Base-by-base conservation (phyloP, 2,797 vertebrate genomes). In the Bucorvus abyssinicus region DNA sequence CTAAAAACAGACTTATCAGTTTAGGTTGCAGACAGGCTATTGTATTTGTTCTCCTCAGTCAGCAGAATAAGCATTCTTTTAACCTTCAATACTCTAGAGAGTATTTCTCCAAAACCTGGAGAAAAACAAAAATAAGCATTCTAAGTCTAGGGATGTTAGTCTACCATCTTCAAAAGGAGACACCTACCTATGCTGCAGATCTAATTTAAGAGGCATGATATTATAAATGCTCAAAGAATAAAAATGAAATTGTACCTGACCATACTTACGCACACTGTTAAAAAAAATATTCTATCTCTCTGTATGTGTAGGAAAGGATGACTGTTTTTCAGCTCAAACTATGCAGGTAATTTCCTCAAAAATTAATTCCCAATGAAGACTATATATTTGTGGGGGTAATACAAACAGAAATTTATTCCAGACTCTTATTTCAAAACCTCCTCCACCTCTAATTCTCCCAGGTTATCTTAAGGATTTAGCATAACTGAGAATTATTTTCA, bases 401-500 rank as follows among this genome's bases (percentile, higher is more conserved):
- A 89, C 29, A 91, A 93, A 40, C 0, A 0, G 24, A 74, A 95
- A 67, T 20, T 47, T 42, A 86, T 81, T 86, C 32, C 64, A 83
- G 40, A 84, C 7, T 36, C 52, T 75, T 69, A 64, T 75, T 88
- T 34, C 55, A 86, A 16, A 57, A 73, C 7, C 4, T 65, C 16
- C 38, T 78, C 80, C 34, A 83, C 23, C 27, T 87, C 53, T 30
- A 69, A 67, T 68, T 77, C 53, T 64, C 34, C 2, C 32, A 40
- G 63, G 68, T 87, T 67, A 86, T 42, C 53, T 83, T 81, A 87
- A 64, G 20, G 82, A 76, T 17, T 34, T 21, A 84, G 57, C 12
- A 36, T 47, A 94, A 92, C 7, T 70, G 29, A 87, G 71, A 91
- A 80, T 26, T 88, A 55, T 70, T 89, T 94, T 82, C 74, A 92